Base-by-base conservation (phyloP, 2,888 invertebrate species). In the Athalia circularis region DNA sequence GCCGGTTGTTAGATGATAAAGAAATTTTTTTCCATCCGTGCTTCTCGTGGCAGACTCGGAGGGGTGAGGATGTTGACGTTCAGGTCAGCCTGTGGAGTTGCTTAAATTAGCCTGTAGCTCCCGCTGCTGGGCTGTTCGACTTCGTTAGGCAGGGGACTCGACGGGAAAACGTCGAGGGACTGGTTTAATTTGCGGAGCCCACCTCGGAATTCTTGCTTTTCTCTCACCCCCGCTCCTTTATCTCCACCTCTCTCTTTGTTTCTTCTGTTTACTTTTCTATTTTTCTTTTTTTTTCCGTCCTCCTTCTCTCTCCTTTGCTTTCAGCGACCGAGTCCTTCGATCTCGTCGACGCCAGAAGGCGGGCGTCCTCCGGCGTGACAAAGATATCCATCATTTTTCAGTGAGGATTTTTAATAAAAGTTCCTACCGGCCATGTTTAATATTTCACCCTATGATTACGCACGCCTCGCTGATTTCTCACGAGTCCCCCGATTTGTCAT, bases 351-450 rank as follows among this genome's bases (percentile, higher is more conserved):
- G 74, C 1, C 61, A 48, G 15, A 13, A 6, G 48, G 29, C 2
- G 29, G 29, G 29, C 29, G 29, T 29, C 29, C 29, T 29, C 67
- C 43, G 45, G 64, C 74, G 62, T 47, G 74, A 50, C 79, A 74
- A 79, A 80, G 82, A 81, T 78, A 79, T 75, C 77, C 54, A 52
- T 77, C 77, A 77, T 77, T 79, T 65, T 76, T 72, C 62, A 74
- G 59, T 29, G 84, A 81, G 82, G 85, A 87, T 87, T 89, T 88
- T 88, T 89, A 89, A 88, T 89, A 88, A 89, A 89, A 88, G 85
- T 89, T 86, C 82, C 29, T 29, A 81, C 81, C 82, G 82, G 77
- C 77, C 75, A 70, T 81, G 82, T 84, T 86, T 87, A 86, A 87
- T 87, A 86, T 86, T 86, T 86, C 85, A 86, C 83, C 83, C 83